Percentiles rank a stretch among this genome's conserved stretches.
Evolutionary conservation across 1,140 invertebrate species (phyloP).

Genomic region (Drosophila pseudoananassae): DNA sequence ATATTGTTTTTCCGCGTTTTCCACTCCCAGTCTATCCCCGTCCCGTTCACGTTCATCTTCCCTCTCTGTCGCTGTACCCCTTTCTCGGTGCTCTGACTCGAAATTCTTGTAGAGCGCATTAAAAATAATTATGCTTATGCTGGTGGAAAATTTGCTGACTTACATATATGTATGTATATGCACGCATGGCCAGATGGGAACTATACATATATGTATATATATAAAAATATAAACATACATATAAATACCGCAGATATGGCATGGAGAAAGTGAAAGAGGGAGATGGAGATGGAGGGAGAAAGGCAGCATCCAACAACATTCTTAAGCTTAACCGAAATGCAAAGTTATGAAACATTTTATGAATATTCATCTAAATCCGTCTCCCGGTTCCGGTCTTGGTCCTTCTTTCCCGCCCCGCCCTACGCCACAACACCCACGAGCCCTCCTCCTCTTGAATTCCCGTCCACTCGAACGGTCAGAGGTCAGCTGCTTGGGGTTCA

Average conservation of each 20-base stretch:
- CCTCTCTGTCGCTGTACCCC: conserved; percentile 3
- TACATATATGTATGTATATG: conserved; percentile 47
- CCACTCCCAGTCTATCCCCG: not conserved
- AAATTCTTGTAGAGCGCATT: conserved; percentile 63
- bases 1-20: conserved; percentile 22
- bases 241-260: conserved; percentile 2
- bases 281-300: conserved; percentile 13
- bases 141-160: conserved; percentile 65
- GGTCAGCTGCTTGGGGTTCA: conserved; percentile 12
- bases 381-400: not conserved
- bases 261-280: conserved; percentile 1
- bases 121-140: conserved; percentile 77
- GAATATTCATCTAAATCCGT: conserved; percentile 42
- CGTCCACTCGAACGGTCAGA: conserved; percentile 6
- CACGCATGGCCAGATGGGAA: conserved; percentile 20
- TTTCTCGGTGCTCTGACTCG: conserved; percentile 17
- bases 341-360: conserved; percentile 61
- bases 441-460: not conserved
- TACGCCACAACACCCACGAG: too few relatives aligned
- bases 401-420: not conserved
- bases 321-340: conserved; percentile 61
- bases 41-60: not conserved
- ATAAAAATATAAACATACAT: not conserved
- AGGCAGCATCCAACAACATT: conserved; percentile 47
- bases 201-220: conserved; percentile 1